Evolutionary conservation across 2,888 invertebrate species (phyloP).

Genomic region (Thereva unica): DNA sequence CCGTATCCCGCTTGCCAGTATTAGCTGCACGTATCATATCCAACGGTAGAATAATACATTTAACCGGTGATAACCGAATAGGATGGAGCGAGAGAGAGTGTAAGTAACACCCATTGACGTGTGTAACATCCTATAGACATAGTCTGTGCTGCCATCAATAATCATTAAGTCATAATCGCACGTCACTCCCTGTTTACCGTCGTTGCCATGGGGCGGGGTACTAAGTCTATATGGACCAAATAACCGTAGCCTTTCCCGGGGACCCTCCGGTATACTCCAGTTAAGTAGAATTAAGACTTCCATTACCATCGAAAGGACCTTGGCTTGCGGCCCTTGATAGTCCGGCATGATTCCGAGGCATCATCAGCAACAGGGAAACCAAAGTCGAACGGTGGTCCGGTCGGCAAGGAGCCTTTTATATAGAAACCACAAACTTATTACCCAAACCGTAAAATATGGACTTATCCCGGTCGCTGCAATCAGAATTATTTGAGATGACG

Average conservation of each 20-base stretch:
- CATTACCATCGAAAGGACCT: constrained; percentile 22
- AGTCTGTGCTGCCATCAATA: constrained; percentile 33
- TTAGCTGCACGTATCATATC: constrained; percentile 24
- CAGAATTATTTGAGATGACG: constrained; percentile 28
- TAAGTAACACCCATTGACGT: constrained; percentile 5
- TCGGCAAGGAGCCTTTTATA: constrained; percentile 8
- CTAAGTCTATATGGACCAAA: constrained; percentile 2
- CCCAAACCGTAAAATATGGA: constrained; percentile 28
- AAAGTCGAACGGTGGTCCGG: not conserved
- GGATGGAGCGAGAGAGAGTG: too few species aligned
- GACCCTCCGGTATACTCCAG: constrained; percentile 3
- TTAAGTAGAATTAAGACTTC: constrained; percentile 31
- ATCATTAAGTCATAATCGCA: constrained; percentile 40
- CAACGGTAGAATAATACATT: not conserved
- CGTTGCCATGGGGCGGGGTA: not conserved
- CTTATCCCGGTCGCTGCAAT: not conserved
- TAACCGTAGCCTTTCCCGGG: constrained; percentile 8
- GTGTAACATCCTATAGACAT: constrained; percentile 8
- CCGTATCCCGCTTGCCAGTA: constrained; percentile 9
- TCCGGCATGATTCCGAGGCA: constrained; percentile 15
- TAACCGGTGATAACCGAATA: too few species aligned
- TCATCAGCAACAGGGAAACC: constrained; percentile 11
- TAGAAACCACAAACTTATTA: constrained; percentile 13
- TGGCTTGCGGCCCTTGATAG: constrained; percentile 18
- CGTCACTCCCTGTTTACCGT: constrained; percentile 32